Evolutionary conservation across 1,140 invertebrate species (phyloP), one percentile per base, ranked within the genome.

Genomic region (Pentalonia nigronervosa): DNA sequence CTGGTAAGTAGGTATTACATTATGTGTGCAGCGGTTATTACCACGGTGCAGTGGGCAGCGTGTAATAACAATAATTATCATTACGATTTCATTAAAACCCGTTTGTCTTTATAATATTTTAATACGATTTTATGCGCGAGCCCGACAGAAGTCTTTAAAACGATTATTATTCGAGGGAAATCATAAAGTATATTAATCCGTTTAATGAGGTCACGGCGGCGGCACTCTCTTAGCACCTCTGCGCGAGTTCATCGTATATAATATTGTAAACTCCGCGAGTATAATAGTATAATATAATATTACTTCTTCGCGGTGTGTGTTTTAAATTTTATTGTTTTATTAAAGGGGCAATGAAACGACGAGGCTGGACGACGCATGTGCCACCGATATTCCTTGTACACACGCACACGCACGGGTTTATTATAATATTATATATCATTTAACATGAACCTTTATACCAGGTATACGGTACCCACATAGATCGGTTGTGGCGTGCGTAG

Each of bases 301-400:
- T 41, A 17, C n/a, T 11, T 30, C 3, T 14, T 14, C 30, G 30
- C 21, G 21, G 60, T n/a, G 9, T 47, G 41, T 50, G 21, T 47
- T 76, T 81, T 48, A 36, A 14, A 81, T 47, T 91, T 91, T 76
- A 91, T 91, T 45, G 90, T 91, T 91, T 91, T 91, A 91, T 91
- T 76, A 91, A 91, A 91, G 90, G 48, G 45, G 50, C 47, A 34
- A 90, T 48, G 87, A 90, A 53, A 53, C n/a, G 50, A 34, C 2
- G 17, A 50, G 30, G 50, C 9, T 76, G 30, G 30, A n/a, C 56
- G 21, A 25, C 36, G 23, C 21, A 36, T 90, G 30, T 48, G n/a
- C n/a, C 60, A 76, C 60, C 60, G n/a, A n/a, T n/a, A 67, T 67
- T 6, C 60, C 60, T 4, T 6, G 30, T n/a, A n/a, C 30, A 67